phyloP scores from a whole-genome alignment of 2,888 invertebrate genomes.

The Hirtodrosophila confusa region DNA sequence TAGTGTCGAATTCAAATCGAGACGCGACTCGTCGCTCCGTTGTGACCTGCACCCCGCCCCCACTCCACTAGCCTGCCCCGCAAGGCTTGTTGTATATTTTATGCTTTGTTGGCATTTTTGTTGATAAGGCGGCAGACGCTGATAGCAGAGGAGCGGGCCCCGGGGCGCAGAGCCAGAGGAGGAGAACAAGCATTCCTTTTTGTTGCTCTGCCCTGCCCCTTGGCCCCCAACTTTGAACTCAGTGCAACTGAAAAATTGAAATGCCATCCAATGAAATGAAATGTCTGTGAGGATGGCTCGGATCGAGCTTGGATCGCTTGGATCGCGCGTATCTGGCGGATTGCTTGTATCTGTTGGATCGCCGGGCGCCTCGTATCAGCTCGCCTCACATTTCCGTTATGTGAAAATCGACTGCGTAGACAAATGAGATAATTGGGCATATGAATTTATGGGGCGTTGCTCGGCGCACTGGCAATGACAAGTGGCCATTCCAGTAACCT shows the following conservation, averaged over 20 bases:
- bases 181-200: conserved; percentile 48
- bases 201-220: conserved; percentile 9
- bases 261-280: conserved; percentile 66
- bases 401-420: conserved; percentile 59
- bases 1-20: conserved; percentile 18
- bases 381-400: conserved; percentile 68
- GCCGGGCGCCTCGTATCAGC: conserved; percentile 12
- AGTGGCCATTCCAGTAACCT: conserved; percentile 46
- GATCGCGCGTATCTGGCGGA: conserved; percentile 6
- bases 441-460: conserved; percentile 69
- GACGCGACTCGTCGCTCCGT: conserved; percentile 23
- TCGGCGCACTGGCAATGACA: conserved; percentile 48
- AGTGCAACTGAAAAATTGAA: conserved; percentile 54
- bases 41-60: conserved; percentile 14
- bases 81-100: conserved; percentile 41
- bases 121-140: conserved; percentile 54
- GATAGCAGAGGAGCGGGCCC: conserved; percentile 38
- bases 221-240: conserved; percentile 32
- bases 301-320: conserved; percentile 15
- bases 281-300: conserved; percentile 63
- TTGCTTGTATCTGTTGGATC: conserved; percentile 1
- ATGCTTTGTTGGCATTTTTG: conserved; percentile 69
- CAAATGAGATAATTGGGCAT: conserved; percentile 81
- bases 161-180: background rate
- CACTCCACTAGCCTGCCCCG: conserved; percentile 4